Percentiles rank a stretch among this genome's conserved stretches.
Evolutionary conservation across 2,113 vertebrate species (phyloP).

Genomic region (Cettia cetti): DNA sequence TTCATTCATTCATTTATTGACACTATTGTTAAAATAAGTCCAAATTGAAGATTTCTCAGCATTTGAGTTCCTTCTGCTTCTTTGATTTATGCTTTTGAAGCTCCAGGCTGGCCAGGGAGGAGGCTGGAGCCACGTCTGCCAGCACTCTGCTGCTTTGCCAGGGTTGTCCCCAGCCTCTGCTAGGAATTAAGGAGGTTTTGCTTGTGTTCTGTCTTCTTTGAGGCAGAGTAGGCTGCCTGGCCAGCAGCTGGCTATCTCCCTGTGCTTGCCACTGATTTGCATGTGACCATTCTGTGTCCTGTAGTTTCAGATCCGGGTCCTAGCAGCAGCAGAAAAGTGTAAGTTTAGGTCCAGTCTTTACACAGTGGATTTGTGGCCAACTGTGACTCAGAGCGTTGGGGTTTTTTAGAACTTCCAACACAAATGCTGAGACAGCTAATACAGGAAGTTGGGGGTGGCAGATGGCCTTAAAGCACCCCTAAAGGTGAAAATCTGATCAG

Average conservation of each 20-base stretch:
- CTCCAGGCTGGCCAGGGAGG: background rate
- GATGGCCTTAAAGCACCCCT: background rate
- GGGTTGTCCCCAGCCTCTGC: background rate
- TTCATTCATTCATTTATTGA: no score
- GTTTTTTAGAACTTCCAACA: background rate
- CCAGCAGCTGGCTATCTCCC: background rate
- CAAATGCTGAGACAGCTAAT: background rate
- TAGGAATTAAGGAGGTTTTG: background rate
- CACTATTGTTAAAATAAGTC: background rate
- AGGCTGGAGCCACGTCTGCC: fast-evolving
- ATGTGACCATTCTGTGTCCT: background rate
- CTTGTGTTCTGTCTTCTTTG: background rate
- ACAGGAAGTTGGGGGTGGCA: fast-evolving
- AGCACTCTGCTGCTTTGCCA: background rate
- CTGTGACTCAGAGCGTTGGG: background rate
- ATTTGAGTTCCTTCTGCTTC: background rate
- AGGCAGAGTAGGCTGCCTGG: background rate
- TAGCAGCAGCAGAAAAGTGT: background rate
- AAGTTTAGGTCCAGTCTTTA: background rate
- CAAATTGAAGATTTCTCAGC: background rate
- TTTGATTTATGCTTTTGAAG: background rate
- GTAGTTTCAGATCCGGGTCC: background rate
- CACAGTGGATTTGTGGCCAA: background rate
- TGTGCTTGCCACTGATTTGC: background rate
- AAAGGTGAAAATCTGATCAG: background rate